A percentile compares a stretch with the other conserved stretches of the same genome.
phyloP scores from a whole-genome alignment of 2,113 vertebrate genomes.

The Haliaeetus leucogaster region DNA sequence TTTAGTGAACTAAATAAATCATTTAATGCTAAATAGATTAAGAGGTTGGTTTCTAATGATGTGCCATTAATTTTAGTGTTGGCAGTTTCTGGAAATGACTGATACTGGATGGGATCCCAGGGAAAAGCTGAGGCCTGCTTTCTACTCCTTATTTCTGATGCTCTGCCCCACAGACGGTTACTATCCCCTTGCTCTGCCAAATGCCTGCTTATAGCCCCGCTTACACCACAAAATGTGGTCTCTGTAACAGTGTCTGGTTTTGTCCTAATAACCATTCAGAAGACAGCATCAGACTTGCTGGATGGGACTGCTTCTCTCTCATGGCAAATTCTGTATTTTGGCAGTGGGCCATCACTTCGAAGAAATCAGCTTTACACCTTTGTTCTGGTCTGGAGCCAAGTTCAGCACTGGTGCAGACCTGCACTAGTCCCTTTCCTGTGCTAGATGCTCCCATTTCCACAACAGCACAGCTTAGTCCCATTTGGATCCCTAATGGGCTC shows the following conservation, averaged over 20 bases:
- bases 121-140: neutral
- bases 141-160: neutral
- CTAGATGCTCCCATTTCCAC: neutral
- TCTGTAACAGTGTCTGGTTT: neutral
- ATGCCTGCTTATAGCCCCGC: neutral
- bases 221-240: neutral
- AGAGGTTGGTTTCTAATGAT: neutral
- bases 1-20: neutral
- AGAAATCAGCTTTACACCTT: neutral
- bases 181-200: neutral
- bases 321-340: neutral
- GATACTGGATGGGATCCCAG: neutral
- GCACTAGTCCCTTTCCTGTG: neutral
- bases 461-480: neutral
- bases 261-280: neutral
- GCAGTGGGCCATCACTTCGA: neutral
- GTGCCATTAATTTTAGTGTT: conserved; percentile 3
- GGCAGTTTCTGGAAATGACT: neutral
- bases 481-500: neutral
- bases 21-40: neutral
- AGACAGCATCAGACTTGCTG: neutral
- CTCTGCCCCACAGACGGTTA: neutral
- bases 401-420: neutral
- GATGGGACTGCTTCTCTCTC: neutral
- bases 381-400: neutral